Base-by-base conservation (phyloP, 2,888 invertebrate genomes). In the Trichacis sp. region DNA sequence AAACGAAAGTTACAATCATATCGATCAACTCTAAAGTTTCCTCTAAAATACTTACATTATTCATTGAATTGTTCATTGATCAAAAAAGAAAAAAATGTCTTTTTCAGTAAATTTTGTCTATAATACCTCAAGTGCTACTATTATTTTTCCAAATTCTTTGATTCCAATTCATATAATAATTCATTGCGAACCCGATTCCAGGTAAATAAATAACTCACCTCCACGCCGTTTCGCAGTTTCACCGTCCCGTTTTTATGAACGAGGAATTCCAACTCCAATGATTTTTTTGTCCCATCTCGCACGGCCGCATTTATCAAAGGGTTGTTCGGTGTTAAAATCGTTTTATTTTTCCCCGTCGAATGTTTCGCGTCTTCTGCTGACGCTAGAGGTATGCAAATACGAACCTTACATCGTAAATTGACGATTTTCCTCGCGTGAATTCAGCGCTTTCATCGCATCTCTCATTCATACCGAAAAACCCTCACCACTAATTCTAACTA, bases 231-330 rank as follows among this genome's bases (percentile, higher is more conserved):
- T 15, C 19, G 45, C 24, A 57, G 56, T n/a, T 15, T 42, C 42
- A 42, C 14, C 42, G 18, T 14, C 2, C 42, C 42, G 17, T 59
- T 55, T 59, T 15, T 47, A 17, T 9, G 51, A 55, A 64, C 24
- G 51, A 42, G 46, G 50, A 65, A 57, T 65, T 55, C 29, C 29
- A 36, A 65, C 55, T 58, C 42, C 56, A 48, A 63, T 52, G 48
- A 48, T 14, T 55, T 62, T 66, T 56, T 56, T 54, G 47, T 36
- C 58, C 59, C 55, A 66, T 62, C 59, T 55, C 40, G 48, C 29
- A n/a, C 50, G 52, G 42, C 52, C 53, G 56, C 59, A 60, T 63
- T 67, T 59, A 61, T 62, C 57, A 63, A 67, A 68, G 54, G 5
- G 8, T 6, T n/a, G 56, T 52, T 24, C 49, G 36, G 24, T 15